Conservation (phyloP, 2,888 invertebrate genomes). For the Acrobasis consociella region DNA sequence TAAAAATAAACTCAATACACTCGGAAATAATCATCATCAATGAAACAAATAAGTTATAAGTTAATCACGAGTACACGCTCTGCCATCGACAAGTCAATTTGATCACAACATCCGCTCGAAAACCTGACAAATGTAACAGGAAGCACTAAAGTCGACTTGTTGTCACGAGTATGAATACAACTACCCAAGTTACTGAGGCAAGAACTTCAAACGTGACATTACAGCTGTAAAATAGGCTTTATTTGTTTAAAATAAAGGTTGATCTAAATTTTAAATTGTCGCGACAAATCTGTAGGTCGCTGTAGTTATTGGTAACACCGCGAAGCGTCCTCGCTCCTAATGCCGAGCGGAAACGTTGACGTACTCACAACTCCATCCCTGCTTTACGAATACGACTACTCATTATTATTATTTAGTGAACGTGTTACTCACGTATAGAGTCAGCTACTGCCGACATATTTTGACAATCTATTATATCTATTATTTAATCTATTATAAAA, state of each 20-base stretch:
- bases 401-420: no score
- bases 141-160: not conserved
- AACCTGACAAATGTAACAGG: not conserved
- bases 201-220: not conserved
- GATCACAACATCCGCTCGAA: constrained; percentile 4
- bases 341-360: not conserved
- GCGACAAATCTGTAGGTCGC: not conserved
- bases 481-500: no score
- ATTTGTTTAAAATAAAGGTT: not conserved
- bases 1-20: no score
- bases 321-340: not conserved
- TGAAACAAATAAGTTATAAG: not conserved
- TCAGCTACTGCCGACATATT: no score
- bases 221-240: not conserved
- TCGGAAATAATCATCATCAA: no score
- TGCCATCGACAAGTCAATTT: not conserved
- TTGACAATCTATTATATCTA: no score
- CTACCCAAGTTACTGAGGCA: not conserved
- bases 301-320: not conserved
- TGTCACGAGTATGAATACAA: not conserved
- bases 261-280: not conserved
- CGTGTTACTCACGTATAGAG: no score
- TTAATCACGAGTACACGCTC: not conserved
- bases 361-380: not conserved
- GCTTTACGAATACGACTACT: no score